Conservation (phyloP, 2,888 invertebrate genomes). For the Cantharis rufa region DNA sequence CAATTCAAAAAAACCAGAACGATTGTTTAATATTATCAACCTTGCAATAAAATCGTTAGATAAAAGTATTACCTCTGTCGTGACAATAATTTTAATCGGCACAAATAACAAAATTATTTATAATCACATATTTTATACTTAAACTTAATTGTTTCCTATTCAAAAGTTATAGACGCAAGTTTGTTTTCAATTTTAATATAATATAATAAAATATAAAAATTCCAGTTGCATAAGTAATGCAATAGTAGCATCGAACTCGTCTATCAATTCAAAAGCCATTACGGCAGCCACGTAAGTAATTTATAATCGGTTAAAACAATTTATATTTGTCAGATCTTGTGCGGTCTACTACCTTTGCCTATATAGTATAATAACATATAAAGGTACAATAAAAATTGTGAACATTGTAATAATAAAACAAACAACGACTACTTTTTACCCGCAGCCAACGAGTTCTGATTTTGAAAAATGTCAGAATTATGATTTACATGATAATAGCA, state of each 20-base stretch:
- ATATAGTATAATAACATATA: conserved; percentile 13
- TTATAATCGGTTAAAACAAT: conserved; percentile 36
- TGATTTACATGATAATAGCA: not conserved
- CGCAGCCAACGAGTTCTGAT: not conserved
- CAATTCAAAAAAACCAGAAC: conserved; percentile 10
- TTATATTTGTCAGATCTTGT: conserved; percentile 35
- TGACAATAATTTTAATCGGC: not conserved
- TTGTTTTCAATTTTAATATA: no score
- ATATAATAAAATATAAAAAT: no score
- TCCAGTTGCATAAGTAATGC: conserved; percentile 15
- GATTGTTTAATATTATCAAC: conserved; percentile 15
- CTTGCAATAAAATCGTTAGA: conserved; percentile 6
- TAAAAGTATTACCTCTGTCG: not conserved
- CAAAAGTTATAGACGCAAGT: not conserved
- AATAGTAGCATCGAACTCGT: conserved; percentile 11
- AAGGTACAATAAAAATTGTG: not conserved
- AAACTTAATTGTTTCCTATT: not conserved
- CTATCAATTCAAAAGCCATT: conserved; percentile 38
- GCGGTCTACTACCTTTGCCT: conserved; percentile 31
- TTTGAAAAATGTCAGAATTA: not conserved
- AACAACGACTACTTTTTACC: not conserved
- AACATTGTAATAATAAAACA: not conserved
- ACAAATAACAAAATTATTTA: not conserved
- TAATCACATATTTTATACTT: not conserved
- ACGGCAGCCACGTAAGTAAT: conserved; percentile 31